Evolutionary conservation across 2,113 vertebrate species (phyloP).

Genomic region (Hyperoodon ampullatus): DNA sequence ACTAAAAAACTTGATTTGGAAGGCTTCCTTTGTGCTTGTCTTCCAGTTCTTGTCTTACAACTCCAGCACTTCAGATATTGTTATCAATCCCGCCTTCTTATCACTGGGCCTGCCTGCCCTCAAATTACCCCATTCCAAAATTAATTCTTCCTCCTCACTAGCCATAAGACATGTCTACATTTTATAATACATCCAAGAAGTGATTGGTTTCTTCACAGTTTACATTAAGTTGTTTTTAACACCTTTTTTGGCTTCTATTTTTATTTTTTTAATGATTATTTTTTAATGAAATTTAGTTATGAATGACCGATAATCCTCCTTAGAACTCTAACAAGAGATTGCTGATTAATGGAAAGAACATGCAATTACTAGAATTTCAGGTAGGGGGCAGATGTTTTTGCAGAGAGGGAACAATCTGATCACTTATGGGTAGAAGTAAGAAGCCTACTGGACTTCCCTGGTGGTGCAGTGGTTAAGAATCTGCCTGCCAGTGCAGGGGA

Average conservation of each 20-base stretch:
- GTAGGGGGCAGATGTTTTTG: not conserved
- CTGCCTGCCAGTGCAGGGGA: too few relatives aligned
- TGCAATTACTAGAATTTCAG: conserved; percentile 31
- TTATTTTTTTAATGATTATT: too few relatives aligned
- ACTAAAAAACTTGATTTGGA: not conserved
- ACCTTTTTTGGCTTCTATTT: too few relatives aligned
- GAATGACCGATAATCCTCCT: not conserved
- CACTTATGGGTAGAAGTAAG: not conserved
- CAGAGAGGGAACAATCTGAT: conserved; percentile 3
- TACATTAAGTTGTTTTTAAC: not conserved
- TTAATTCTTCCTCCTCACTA: not conserved
- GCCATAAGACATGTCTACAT: not conserved
- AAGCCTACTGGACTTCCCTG: too few relatives aligned
- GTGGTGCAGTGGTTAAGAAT: too few relatives aligned
- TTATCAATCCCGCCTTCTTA: not conserved
- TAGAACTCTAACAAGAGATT: conserved; percentile 26
- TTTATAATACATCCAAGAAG: not conserved
- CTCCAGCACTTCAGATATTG: not conserved
- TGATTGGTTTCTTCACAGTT: not conserved
- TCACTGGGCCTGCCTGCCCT: not conserved
- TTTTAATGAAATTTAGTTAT: not conserved
- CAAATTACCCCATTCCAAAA: not conserved
- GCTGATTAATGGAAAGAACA: conserved; percentile 40
- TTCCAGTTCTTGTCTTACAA: not conserved
- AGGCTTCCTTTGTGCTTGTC: not conserved